Base-by-base conservation (phyloP, 2,888 invertebrate species). In the Drosophila lutescens region DNA sequence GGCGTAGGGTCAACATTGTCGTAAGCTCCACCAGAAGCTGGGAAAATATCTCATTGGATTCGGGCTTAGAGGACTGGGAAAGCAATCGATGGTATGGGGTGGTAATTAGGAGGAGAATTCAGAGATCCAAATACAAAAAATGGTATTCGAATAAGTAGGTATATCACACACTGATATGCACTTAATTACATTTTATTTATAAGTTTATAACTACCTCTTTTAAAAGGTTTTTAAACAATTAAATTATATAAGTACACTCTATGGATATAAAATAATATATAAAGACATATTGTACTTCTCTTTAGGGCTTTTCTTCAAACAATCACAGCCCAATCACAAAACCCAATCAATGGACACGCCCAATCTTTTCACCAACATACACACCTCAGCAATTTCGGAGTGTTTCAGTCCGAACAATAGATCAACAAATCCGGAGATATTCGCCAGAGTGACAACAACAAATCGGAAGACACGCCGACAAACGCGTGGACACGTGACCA, bases 401-500 rank as follows among this genome's bases (percentile, higher is more conserved):
- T 65, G 36, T 49, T 54, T 46, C 38, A 50, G 47, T 6, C 0
- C 50, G 26, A 50, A 85, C 88, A 88, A 77, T 77, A 59, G 80
- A 77, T 83, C 77, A 53, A 38, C 73, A 50, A 66, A 66, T 57
- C 65, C 65, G 51, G 56, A 86, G 76, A 71, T 85, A 71, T 77
- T 58, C 55, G 66, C 63, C 62, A 43, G 75, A 88, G 88, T 86
- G 86, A 88, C 71, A 86, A 83, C 80, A 80, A 82, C 88, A 82
- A 82, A 86, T 86, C 81, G 83, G 85, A 84, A 84, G 79, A 87
- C 87, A 88, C 59, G 73, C 82, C 63, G 75, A 63, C 86, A 74
- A 77, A 46, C 86, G 76, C 82, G 49, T 59, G 86, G 88, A 80
- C 89, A 89, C 85, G 85, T 89, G 85, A 74, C 85, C 89, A 53